Base-by-base conservation (phyloP, 53 echinoderm and acorn worm genomes). In the Arbacia lixula region DNA sequence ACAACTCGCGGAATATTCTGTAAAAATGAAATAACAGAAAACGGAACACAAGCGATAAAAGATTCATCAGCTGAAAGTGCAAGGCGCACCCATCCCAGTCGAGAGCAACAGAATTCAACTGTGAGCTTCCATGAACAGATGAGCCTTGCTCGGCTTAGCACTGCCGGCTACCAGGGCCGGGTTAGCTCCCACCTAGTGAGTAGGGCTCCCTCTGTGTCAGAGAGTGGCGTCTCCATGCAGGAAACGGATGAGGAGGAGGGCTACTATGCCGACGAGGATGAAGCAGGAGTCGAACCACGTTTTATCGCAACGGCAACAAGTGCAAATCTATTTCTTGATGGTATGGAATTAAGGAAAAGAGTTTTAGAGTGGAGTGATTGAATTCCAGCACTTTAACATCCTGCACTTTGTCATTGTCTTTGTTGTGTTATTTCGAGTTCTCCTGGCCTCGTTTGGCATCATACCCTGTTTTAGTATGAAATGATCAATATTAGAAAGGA, bases 131-230 rank as follows among this genome's bases (percentile, higher is more conserved):
- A 81, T 5, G 82, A 81, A 3, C 82, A 81, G 31, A 61, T 81
- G 64, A 81, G 82, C 33, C 62, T 61, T 8, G 64, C 82, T 1
- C 61, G 82, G 31, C 31, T 81, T 4, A 81, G 82, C 42, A 81
- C 82, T 1, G 82, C 82, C 19, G 82, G 82, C 25, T 81, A 81
- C 64, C 60, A 71, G 49, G 83, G 80, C 20, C 71, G 88, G 16
- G 39, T 83, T 29, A 79, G 83, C 83, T 88, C 88, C 12, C 83
- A 83, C 35, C 68, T 88, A 26, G 64, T 88, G 31, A 93, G 93
- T 46, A 71, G 87, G 36, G 90, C 93, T 16, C 93, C 93, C 87
- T 93, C 93, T 26, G 82, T 93, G 62, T 93, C 93, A 14, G 90
- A 90, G 83, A 87, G 90, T 34, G 93, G 90, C 12, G 90, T 90